Conservation (phyloP, 2,113 vertebrate species). For the Galbula dea region DNA sequence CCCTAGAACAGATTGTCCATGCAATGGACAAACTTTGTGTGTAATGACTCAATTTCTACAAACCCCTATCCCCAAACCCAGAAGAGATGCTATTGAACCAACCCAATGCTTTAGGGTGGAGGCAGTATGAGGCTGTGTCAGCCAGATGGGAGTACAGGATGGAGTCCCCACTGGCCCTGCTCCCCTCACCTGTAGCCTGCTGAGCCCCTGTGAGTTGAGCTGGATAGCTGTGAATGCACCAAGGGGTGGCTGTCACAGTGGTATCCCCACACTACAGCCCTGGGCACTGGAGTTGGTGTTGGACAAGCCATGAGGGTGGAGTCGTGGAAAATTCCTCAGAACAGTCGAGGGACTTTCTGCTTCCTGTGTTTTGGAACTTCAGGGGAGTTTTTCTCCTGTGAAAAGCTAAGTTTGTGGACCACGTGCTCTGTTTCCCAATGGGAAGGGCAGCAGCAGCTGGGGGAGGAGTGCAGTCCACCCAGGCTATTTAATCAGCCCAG, state of each 20-base stretch:
- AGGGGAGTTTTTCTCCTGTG: too few relatives aligned
- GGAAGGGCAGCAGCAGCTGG: too few relatives aligned
- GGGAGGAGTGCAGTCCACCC: too few relatives aligned
- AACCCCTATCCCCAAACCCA: not conserved
- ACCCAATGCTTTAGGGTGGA: fast-evolving
- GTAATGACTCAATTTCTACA: not conserved
- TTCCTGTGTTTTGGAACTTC: too few relatives aligned
- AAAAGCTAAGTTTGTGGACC: too few relatives aligned
- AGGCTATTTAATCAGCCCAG: too few relatives aligned
- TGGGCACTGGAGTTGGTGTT: fast-evolving
- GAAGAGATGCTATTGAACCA: not conserved
- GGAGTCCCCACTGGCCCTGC: fast-evolving
- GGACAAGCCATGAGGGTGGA: not conserved
- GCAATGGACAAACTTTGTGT: not conserved
- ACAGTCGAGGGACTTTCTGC: not conserved
- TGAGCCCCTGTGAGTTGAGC: not conserved
- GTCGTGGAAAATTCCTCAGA: fast-evolving
- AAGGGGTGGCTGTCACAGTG: not conserved
- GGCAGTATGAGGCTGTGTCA: not conserved
- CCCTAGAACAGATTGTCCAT: slow-evolving; percentile 9
- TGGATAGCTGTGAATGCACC: fast-evolving
- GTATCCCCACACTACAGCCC: not conserved
- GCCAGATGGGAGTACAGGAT: not conserved
- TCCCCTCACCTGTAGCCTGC: fast-evolving
- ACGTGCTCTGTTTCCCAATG: too few relatives aligned